These are phyloP conservation scores for Aricia artaxerxes DNA, from an alignment of 2,888 invertebrate species.

Conservation along the genomic window DNA sequence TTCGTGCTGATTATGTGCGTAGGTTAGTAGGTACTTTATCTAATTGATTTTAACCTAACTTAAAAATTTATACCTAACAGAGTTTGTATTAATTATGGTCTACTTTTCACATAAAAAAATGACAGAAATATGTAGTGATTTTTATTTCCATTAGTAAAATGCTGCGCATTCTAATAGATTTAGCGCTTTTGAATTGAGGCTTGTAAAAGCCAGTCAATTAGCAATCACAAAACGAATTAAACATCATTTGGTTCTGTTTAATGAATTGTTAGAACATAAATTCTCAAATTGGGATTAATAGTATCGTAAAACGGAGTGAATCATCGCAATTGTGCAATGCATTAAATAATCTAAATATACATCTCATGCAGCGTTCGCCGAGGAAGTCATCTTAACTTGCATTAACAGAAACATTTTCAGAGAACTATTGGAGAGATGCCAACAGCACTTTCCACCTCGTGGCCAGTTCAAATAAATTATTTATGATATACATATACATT, in stretches of 20 bases:
- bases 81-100: not conserved
- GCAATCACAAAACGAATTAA: not conserved
- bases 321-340: conserved; percentile 20
- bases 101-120: not conserved
- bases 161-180: not conserved
- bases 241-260: not conserved
- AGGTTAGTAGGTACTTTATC: no score
- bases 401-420: conserved; percentile 56
- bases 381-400: conserved; percentile 53
- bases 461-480: conserved; percentile 57
- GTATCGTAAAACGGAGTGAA: conserved; percentile 22
- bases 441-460: conserved; percentile 55
- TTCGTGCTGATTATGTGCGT: not conserved
- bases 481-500: conserved; percentile 21
- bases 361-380: conserved; percentile 43
- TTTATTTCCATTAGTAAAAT: not conserved
- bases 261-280: conserved; percentile 3
- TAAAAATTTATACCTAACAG: no score
- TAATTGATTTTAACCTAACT: no score
- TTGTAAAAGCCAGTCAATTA: not conserved
- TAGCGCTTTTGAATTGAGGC: conserved; percentile 10
- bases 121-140: not conserved
- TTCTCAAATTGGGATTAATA: conserved; percentile 14
- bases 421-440: conserved; percentile 62
- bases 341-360: conserved; percentile 41